phyloP scores from a whole-genome alignment of 2,797 vertebrate species.

The Gallinago stenura region DNA sequence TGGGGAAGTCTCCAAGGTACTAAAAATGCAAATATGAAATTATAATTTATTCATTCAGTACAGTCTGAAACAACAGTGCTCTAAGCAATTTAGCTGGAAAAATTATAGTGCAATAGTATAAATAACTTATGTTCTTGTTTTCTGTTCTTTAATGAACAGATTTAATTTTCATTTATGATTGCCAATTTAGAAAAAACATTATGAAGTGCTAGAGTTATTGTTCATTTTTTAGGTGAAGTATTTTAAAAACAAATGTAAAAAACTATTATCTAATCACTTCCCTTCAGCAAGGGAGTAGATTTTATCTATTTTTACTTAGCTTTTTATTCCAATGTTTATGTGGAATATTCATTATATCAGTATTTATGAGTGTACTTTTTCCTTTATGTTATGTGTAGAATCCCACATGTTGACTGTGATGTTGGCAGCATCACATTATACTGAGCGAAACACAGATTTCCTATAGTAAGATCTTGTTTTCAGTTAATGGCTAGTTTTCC shows the following conservation, averaged over 20 bases:
- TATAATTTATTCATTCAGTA: neutral
- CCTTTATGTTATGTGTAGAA: neutral
- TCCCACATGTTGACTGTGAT: neutral
- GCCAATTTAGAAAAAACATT: neutral
- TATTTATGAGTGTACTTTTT: neutral
- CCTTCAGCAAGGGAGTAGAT: neutral
- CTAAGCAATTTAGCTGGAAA: neutral
- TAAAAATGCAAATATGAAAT: neutral
- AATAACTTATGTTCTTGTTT: neutral
- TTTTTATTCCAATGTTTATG: neutral
- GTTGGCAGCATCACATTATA: neutral
- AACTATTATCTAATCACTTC: neutral
- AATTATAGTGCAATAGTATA: neutral
- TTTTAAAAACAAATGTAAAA: neutral
- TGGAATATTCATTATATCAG: neutral
- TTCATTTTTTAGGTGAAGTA: neutral
- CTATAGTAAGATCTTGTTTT: neutral
- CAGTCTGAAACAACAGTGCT: neutral
- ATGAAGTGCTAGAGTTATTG: neutral
- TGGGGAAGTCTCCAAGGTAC: neutral
- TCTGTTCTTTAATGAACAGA: neutral
- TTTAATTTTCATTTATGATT: neutral
- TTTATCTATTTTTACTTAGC: neutral
- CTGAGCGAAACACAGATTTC: neutral
- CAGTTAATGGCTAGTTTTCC: neutral